Conservation (phyloP, 2,888 invertebrate species). For the Oxycera nigricornis region DNA sequence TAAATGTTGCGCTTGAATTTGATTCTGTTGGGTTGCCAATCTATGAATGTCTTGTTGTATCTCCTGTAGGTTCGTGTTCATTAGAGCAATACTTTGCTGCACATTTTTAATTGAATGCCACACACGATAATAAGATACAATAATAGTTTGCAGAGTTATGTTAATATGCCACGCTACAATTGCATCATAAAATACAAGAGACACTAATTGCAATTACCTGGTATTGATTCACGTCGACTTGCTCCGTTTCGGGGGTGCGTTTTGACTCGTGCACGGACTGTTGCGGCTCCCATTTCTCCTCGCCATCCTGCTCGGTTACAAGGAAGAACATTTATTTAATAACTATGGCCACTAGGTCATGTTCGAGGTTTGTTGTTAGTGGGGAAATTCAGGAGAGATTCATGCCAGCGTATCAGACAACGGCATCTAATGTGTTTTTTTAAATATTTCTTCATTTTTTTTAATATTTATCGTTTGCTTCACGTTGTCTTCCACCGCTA, state of each 20-base stretch:
- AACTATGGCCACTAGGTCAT: no score
- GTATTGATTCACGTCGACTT: constrained; percentile 82
- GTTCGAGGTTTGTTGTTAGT: no score
- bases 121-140: constrained; percentile 1
- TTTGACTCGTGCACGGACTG: constrained; percentile 60
- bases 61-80: constrained; percentile 93
- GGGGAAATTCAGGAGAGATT: no score
- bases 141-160: constrained; percentile 22
- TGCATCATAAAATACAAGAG: background rate
- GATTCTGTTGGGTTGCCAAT: constrained; percentile 81
- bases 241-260: constrained; percentile 79
- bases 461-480: no score
- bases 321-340: no score
- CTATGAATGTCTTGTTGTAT: constrained; percentile 93
- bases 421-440: no score
- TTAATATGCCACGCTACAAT: constrained; percentile 34
- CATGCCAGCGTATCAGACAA: no score
- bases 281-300: constrained; percentile 69
- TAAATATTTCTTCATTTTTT: no score
- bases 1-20: constrained; percentile 71
- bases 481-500: no score
- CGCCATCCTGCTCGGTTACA: constrained; percentile 50
- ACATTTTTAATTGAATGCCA: constrained; percentile 24
- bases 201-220: constrained; percentile 64
- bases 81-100: constrained; percentile 65